Evolutionary conservation across 1,140 invertebrate species (phyloP), one percentile per base, ranked within the genome.

Genomic region (Anthonomus grandis): DNA sequence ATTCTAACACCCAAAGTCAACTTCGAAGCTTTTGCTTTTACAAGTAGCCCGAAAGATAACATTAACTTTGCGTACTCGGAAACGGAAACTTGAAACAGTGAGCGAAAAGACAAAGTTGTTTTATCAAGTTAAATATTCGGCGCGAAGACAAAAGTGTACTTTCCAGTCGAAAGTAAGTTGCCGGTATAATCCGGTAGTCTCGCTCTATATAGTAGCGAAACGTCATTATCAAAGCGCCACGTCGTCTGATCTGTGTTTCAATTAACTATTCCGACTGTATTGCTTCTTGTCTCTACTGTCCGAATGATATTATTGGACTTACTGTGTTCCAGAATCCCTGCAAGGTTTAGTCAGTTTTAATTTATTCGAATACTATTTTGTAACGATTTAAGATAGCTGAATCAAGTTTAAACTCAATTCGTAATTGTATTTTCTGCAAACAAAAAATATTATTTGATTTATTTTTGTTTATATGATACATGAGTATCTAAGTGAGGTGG

Each of bases 181-280:
- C 21, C 17, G 23, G 15, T 23, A 49, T 49, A 49, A 49, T 49
- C 47, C 47, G 23, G 47, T 9, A 19, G 48, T n/a, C 36, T 19
- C 21, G 36, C 22, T 39, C 13, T 38, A 51, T n/a, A n/a, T n/a
- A n/a, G n/a, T n/a, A n/a, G n/a, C n/a, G 21, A 51, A 51, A 46
- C 48, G 48, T 51, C 48, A 51, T 51, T 51, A 51, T 39, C 48
- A 25, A 41, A 38, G 48, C 48, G 24, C 48, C 48, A 51, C 48
- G 48, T 51, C 48, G 48, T 19, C 48, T 36, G 48, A 51, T 38
- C 48, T 51, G 48, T 51, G 48, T 51, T 51, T 51, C 48, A 51
- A 51, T 51, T 51, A 51, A 51, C 48, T 41, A 51, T 51, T 51
- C 48, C 36, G 36, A 38, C 36, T 51, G 48, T 51, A 51, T 51